These are phyloP conservation scores for Hephaestus fuliginosus DNA, from an alignment of 2,797 vertebrate species.

Conservation along the genomic window DNA sequence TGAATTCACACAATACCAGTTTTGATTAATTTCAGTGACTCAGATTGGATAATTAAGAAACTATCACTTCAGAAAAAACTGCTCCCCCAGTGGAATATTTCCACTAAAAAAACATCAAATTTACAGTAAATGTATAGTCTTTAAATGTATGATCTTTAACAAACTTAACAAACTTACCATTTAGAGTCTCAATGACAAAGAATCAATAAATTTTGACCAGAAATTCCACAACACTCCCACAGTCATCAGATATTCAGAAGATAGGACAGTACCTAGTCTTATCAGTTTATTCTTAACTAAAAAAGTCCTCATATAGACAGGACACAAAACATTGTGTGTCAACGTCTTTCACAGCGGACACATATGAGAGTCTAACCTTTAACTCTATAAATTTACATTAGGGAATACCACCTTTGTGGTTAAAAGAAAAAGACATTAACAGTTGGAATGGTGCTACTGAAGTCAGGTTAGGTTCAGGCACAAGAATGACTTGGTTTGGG, in stretches of 20 bases:
- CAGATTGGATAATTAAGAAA: neutral
- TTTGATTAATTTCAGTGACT: neutral
- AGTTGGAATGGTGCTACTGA: too few relatives aligned
- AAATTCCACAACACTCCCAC: too few relatives aligned
- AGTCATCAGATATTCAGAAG: too few relatives aligned
- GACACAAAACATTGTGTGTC: neutral
- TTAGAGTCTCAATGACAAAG: neutral
- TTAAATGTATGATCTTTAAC: neutral
- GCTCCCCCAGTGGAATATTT: neutral
- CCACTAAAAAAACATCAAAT: neutral
- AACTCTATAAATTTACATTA: too few relatives aligned
- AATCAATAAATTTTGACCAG: too few relatives aligned
- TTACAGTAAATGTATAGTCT: neutral
- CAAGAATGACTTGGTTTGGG: too few relatives aligned
- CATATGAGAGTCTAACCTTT: too few relatives aligned
- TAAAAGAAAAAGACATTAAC: neutral
- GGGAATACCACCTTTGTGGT: neutral
- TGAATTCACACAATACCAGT: neutral
- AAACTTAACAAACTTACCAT: neutral
- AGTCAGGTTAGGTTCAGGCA: too few relatives aligned
- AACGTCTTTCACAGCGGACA: too few relatives aligned
- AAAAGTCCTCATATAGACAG: neutral
- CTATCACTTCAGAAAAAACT: neutral
- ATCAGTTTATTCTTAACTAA: neutral
- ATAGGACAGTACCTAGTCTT: neutral